Conservation (phyloP, 2,888 invertebrate species). For the Apamea crenata region DNA sequence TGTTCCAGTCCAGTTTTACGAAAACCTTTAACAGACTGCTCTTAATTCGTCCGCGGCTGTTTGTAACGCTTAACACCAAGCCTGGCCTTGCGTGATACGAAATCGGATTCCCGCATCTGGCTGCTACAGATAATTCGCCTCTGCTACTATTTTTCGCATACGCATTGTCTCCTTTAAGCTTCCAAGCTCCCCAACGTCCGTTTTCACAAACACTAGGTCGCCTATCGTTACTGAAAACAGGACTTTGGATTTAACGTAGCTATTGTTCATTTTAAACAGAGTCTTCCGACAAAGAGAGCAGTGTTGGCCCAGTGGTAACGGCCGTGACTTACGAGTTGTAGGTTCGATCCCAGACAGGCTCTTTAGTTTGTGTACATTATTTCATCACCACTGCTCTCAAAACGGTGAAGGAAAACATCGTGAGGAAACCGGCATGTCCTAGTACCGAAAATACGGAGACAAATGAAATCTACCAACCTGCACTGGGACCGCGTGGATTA, state of each 20-base stretch:
- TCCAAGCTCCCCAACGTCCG: background rate
- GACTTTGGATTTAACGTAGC: constrained; percentile 20
- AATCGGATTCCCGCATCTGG: constrained; percentile 75
- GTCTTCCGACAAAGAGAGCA: constrained; percentile 6
- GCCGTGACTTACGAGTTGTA: no score
- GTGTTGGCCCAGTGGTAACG: no score
- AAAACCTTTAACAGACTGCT: constrained; percentile 5
- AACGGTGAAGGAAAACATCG: no score
- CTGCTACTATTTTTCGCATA: constrained; percentile 65
- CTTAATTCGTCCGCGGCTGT: constrained; percentile 28
- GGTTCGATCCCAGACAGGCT: no score
- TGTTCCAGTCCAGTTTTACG: constrained; percentile 5
- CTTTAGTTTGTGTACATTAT: no score
- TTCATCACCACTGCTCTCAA: no score
- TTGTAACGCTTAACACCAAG: constrained; percentile 35
- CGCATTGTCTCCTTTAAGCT: constrained; percentile 64
- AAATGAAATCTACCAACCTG: no score
- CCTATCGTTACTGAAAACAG: background rate
- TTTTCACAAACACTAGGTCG: background rate
- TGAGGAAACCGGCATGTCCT: no score
- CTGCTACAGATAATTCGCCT: constrained; percentile 69
- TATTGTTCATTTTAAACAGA: constrained; percentile 24
- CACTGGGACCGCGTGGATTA: no score
- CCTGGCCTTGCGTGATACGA: constrained; percentile 63
- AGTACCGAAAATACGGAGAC: no score